These are phyloP conservation scores for Gobionotothen gibberifrons DNA, from an alignment of 2,797 vertebrate genomes.

Conservation along the genomic window DNA sequence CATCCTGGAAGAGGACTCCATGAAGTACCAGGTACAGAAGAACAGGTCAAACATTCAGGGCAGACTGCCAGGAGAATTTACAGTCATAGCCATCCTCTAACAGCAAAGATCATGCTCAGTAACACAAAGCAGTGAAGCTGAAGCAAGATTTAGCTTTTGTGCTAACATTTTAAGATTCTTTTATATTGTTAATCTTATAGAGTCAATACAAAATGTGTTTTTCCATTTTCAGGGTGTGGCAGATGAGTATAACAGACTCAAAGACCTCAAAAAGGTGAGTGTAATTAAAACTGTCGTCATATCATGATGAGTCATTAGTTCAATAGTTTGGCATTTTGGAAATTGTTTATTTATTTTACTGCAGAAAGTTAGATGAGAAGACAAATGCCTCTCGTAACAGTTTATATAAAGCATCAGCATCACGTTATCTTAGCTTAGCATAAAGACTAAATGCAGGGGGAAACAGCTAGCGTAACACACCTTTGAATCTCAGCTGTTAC, in stretches of 20 bases:
- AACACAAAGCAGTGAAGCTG: background rate
- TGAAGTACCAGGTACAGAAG: slow-evolving; percentile 84
- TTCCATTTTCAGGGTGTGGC: slow-evolving; percentile 81
- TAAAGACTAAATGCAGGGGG: background rate
- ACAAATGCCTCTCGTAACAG: background rate
- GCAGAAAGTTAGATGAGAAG: background rate
- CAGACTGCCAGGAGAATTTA: slow-evolving; percentile 1
- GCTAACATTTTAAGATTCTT: background rate
- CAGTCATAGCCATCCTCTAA: slow-evolving; percentile 9
- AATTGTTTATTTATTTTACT: background rate
- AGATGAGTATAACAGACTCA: slow-evolving; percentile 89
- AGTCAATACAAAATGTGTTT: background rate
- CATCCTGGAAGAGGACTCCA: slow-evolving; percentile 75
- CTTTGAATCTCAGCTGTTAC: background rate
- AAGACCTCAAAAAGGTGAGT: slow-evolving; percentile 87
- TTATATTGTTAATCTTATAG: background rate
- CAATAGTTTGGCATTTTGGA: background rate
- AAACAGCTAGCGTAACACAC: background rate
- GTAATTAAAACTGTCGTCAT: background rate
- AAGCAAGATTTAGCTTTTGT: background rate
- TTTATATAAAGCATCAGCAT: background rate
- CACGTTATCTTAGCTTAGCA: background rate
- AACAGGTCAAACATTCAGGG: slow-evolving; percentile 9
- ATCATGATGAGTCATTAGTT: background rate
- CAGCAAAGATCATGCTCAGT: slow-evolving; percentile 6